Base-by-base conservation (phyloP, 2,113 vertebrate species). In the Erinaceus europaeus region DNA sequence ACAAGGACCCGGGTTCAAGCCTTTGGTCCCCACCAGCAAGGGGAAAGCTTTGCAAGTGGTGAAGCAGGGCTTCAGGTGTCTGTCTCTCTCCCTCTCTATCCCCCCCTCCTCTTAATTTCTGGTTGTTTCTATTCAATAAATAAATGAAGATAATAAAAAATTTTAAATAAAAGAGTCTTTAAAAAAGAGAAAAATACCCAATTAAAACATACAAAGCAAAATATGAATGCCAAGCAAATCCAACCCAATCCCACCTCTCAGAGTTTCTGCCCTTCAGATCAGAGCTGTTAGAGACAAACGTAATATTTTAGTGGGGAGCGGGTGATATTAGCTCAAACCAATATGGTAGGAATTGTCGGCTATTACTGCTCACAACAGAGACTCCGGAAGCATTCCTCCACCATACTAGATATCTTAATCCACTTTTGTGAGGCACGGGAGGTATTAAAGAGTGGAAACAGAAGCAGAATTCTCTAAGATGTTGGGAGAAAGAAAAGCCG, bases 371-470 rank as follows among this genome's bases (percentile, higher is more conserved):
- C 36, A 32, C 11, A 91, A 38, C 40, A 59, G n/a, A 75, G 90
- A 75, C 85, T 88, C 92, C 69, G 89, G 87, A 91, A 96, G 85
- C 91, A 94, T 93, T 90, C 53, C 78, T 94, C 52, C 72, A 57
- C 36, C 86, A 92, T 79, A 55, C 53, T 74, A 97, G 94, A 97
- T 91, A 96, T 97, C 97, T 96, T 97, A 97, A 98, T 96, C 94
- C 55, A 84, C 94, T 94, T 95, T 84, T 95, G 91, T 95, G 94
- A 97, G 97, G 91, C 94, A 93, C 75, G 94, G 90, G 94, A 92
- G 90, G 93, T 96, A 94, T 95, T 96, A 90, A 94, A 96, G 93
- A 96, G 93, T 71, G 96, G 95, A 98, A 97, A 97, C 85, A 94
- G 92, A 93, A 89, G 91, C 91, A 11, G 3, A 94, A 93, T 94